phyloP scores from a whole-genome alignment of 2,888 invertebrate genomes.

The Ophraella communa region DNA sequence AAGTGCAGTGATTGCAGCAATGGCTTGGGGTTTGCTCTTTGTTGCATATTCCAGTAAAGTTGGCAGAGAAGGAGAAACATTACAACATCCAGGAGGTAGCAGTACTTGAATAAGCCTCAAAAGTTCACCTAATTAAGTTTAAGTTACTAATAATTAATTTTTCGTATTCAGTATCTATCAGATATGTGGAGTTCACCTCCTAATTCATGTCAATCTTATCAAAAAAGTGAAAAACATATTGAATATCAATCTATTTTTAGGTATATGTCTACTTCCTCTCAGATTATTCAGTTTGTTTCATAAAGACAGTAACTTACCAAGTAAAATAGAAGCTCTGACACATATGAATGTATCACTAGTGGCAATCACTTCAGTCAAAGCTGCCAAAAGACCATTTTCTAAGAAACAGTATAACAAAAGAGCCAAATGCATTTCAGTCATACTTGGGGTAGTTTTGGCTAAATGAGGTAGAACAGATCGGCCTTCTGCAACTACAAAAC shows the following conservation, averaged over 20 bases:
- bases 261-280: no score
- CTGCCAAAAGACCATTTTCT: constrained; percentile 84
- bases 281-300: background rate
- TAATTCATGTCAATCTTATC: no score
- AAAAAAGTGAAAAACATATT: no score
- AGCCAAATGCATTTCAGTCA: constrained; percentile 89
- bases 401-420: constrained; percentile 87
- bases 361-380: constrained; percentile 89
- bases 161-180: background rate
- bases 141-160: background rate
- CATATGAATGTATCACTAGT: constrained; percentile 89
- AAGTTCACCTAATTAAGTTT: constrained; percentile 70
- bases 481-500: constrained; percentile 95
- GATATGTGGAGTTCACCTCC: background rate
- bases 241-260: no score
- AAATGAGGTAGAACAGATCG: constrained; percentile 83
- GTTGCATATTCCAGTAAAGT: constrained; percentile 81
- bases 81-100: constrained; percentile 86
- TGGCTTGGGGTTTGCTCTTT: constrained; percentile 78
- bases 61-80: constrained; percentile 83
- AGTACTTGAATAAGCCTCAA: constrained; percentile 85
- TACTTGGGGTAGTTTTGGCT: constrained; percentile 84
- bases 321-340: constrained; percentile 87
- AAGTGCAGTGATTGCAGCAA: constrained; percentile 82
- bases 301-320: constrained; percentile 66